Base-by-base conservation (phyloP, 1,140 invertebrate genomes). In the Pseudomyrmex pallidus region DNA sequence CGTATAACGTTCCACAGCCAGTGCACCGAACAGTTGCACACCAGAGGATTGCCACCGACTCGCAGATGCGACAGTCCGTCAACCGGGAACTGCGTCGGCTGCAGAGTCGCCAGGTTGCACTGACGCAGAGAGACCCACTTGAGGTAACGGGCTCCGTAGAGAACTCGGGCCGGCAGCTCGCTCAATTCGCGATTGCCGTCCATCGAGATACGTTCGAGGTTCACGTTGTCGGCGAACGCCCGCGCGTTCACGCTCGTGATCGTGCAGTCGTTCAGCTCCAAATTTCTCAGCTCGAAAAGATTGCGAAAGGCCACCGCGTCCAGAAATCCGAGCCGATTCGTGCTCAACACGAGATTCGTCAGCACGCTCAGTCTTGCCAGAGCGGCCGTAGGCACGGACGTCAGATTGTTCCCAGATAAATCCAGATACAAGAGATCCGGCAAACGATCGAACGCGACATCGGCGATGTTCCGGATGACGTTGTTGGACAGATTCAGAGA, bases 21-120 rank as follows among this genome's bases (percentile, higher is more conserved):
- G 59, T 97, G 95, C 67, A 98, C 92, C 17, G 97, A 98, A 90
- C 98, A 98, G 93, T 98, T 98, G 93, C 98, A 98, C 72, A 96
- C 95, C 63, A 98, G 95, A 1, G 97, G 97, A 94, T 98, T 98
- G 15, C 97, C 97, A 44, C 96, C 96, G 25, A 98, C 94, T 85
- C 96, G 95, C 1, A 98, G 94, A 72, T 95, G 95, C 87, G 95
- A 94, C 80, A 98, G 91, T 70, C 96, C 95, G 91, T 97, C 97
- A 72, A 97, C 95, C 10, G 97, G 97, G 89, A 97, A 97, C 92
- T 97, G 96, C 13, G 96, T 96, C 0, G 97, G 96, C 90, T 97
- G 97, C 13, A 97, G 93, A 1, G 96, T 96, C 86, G 95, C 95
- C 83, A 98, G 91, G 61, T 95, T 96, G 91, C 97, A 97, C 76